A percentile compares a stretch with the other conserved stretches of the same genome.
phyloP scores from a whole-genome alignment of 2,888 invertebrate species.

The Xiphydria camelus region DNA sequence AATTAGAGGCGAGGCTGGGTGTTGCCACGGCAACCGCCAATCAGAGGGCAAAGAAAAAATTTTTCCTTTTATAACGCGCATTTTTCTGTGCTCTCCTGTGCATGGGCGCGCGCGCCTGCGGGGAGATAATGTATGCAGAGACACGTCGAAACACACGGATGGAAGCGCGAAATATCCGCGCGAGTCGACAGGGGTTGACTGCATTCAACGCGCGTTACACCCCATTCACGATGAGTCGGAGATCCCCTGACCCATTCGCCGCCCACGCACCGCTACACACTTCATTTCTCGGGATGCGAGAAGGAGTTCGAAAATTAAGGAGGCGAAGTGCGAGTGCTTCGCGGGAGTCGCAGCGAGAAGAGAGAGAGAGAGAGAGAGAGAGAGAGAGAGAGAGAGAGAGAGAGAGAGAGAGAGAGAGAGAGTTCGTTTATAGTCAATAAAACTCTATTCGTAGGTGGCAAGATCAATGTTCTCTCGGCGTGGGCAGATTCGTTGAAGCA shows the following conservation, averaged over 20 bases:
- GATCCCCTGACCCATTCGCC: constrained; percentile 1
- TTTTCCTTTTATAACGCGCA: constrained; percentile 50
- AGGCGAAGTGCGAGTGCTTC: too few species aligned
- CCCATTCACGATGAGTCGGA: constrained; percentile 2
- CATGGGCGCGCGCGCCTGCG: constrained; percentile 31
- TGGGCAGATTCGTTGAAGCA: too few species aligned
- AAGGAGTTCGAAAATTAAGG: too few species aligned
- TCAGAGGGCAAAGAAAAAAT: constrained; percentile 57
- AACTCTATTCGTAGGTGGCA: too few species aligned
- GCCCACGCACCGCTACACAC: too few species aligned
- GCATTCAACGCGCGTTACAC: constrained; percentile 5
- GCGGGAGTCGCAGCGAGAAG: too few species aligned
- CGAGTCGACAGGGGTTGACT: not conserved
- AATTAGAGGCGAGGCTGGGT: constrained; percentile 56
- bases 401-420: too few species aligned
- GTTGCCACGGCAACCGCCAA: constrained; percentile 59
- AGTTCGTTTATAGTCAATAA: too few species aligned
- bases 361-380: too few species aligned
- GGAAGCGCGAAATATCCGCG: constrained; percentile 5
- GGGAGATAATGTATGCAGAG: constrained; percentile 55
- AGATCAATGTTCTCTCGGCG: too few species aligned
- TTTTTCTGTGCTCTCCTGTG: constrained; percentile 37
- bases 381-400: too few species aligned
- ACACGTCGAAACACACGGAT: constrained; percentile 48
- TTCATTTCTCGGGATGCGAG: too few species aligned